Evolutionary conservation across 2,113 vertebrate genomes (phyloP), one percentile per base, ranked within the genome.

Genomic region (Hippotragus niger): DNA sequence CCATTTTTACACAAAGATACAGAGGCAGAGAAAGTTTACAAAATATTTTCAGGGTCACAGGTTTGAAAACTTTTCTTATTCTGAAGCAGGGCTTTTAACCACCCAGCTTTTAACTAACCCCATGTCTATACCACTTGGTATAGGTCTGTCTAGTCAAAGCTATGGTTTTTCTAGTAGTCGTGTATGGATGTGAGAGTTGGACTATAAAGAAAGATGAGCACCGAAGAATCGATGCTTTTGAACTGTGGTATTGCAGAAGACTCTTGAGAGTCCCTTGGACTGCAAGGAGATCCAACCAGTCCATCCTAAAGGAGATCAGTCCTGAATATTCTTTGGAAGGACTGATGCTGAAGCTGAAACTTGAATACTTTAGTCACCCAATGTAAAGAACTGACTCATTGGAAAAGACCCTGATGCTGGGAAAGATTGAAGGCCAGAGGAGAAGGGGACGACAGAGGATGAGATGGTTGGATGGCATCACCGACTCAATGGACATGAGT

Each of bases 201-300:
- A 40, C 67, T 13, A 40, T 12, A 23, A 40, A 23, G n/a, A 23
- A 71, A 40, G 19, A 1, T 71, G n/a, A 40, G 10, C 0, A 0
- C 67, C 2, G 0, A 71, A 40, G 1, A 23, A 71, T 71, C 0
- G 10, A 21, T 71, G 67, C n/a, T 12, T 40, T 40, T 71, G n/a
- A 71, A 40, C n/a, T 40, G n/a, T 71, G n/a, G 2, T 71, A n/a
- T 12, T 71, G 67, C 19, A 23, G n/a, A 19, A 71, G n/a, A 71
- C 0, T 71, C 19, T 40, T 71, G 19, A 71, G 19, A 71, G 10
- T 71, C 67, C 19, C n/a, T 71, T 0, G n/a, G 67, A 71, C 19
- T 0, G 5, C n/a, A 40, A 40, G 19, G 67, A 40, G n/a, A 71
- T 40, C 9, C 67, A 71, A 6, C 10, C 10, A 36, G 17, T 40